These are phyloP conservation scores for Pavo muticus DNA, from an alignment of 2,113 vertebrate species.

Conservation along the genomic window DNA sequence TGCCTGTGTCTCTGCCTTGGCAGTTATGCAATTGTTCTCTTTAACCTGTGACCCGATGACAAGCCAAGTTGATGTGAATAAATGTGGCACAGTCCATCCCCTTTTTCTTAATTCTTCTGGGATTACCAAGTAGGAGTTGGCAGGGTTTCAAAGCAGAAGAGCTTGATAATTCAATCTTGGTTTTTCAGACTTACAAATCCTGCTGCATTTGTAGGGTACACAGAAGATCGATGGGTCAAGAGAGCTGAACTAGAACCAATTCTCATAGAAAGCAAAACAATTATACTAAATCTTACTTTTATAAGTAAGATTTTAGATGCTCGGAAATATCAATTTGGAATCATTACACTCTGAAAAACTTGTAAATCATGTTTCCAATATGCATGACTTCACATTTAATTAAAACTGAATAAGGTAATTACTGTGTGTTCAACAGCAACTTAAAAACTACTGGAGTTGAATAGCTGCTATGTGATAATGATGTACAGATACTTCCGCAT, in stretches of 20 bases:
- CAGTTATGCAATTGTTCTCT: slow-evolving; percentile 28
- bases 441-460: neutral
- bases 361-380: neutral
- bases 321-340: neutral
- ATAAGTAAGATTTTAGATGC: neutral
- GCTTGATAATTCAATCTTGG: neutral
- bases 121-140: neutral
- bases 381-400: slow-evolving; percentile 12
- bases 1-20: neutral
- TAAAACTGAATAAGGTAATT: neutral
- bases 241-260: neutral
- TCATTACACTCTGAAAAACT: neutral
- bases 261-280: neutral
- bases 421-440: neutral
- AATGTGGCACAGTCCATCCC: neutral
- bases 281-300: neutral
- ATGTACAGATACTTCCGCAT: neutral
- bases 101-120: slow-evolving; percentile 41
- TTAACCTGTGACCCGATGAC: neutral
- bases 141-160: neutral
- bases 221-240: neutral
- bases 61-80: neutral
- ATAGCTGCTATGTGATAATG: neutral
- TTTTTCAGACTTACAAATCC: neutral
- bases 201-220: neutral